phyloP scores from a whole-genome alignment of 2,113 vertebrate genomes.

The Reinhardtius hippoglossoides region DNA sequence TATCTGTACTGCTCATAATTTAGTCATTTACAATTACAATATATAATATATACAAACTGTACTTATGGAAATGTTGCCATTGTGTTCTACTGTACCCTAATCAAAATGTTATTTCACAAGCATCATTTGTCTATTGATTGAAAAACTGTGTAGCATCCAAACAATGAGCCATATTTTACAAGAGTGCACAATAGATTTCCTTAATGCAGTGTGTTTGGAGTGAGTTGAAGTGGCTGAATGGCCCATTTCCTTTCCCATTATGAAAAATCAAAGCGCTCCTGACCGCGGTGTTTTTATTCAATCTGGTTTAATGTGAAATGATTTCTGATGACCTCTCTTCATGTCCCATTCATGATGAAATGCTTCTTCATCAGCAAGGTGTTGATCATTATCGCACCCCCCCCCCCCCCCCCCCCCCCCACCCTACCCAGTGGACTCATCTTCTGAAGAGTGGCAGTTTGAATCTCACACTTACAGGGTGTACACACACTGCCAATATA shows the following conservation, averaged over 20 bases:
- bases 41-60: not conserved
- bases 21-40: not conserved
- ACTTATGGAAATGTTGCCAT: slow-evolving; percentile 6
- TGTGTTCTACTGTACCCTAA: slow-evolving; percentile 14
- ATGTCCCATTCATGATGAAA: slow-evolving; percentile 26
- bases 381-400: not conserved
- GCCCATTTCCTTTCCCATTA: slow-evolving; percentile 31
- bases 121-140: slow-evolving; percentile 21
- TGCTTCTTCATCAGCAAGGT: slow-evolving; percentile 10
- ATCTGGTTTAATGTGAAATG: slow-evolving; percentile 28
- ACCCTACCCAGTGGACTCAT: slow-evolving; percentile 2
- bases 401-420: not conserved
- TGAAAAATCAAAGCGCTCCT: slow-evolving; percentile 26
- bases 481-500: not conserved
- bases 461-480: slow-evolving; percentile 1
- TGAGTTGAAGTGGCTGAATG: slow-evolving; percentile 29
- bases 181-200: slow-evolving; percentile 17
- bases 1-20: not conserved
- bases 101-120: slow-evolving; percentile 26
- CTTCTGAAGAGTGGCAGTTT: slow-evolving; percentile 1
- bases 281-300: not conserved
- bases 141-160: slow-evolving; percentile 7
- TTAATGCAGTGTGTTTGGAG: slow-evolving; percentile 27
- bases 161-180: slow-evolving; percentile 12
- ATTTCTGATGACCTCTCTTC: slow-evolving; percentile 41